Percentiles rank a stretch among this genome's conserved stretches.
Conservation (phyloP, 1,140 invertebrate genomes). For the Drosophila pruinosa region DNA sequence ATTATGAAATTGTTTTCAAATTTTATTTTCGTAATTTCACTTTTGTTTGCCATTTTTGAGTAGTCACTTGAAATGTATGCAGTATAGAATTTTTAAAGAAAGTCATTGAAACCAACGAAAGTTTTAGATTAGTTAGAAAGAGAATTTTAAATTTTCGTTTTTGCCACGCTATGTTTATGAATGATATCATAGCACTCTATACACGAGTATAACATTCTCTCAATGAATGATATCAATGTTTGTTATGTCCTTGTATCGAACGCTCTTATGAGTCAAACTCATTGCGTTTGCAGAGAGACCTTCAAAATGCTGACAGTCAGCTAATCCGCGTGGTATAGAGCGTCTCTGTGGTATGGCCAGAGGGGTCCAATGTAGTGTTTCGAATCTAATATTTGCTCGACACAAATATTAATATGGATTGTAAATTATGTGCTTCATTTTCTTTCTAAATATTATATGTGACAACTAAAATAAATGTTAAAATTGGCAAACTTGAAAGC, state of each 20-base stretch:
- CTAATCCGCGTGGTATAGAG: conserved; percentile 45
- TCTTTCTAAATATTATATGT: conserved; percentile 43
- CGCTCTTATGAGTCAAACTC: conserved; percentile 23
- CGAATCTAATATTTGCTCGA: conserved; percentile 36
- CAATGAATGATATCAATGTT: conserved; percentile 38
- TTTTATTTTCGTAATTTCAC: conserved; percentile 22
- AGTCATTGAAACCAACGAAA: neutral
- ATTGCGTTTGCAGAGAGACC: conserved; percentile 35
- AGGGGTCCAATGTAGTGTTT: conserved; percentile 13
- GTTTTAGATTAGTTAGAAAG: neutral
- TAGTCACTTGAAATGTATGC: conserved; percentile 39
- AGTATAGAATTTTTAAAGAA: conserved; percentile 7
- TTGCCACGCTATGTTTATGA: conserved; percentile 15
- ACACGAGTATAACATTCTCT: neutral
- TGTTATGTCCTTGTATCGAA: conserved; percentile 11
- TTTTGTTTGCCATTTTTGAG: conserved; percentile 1
- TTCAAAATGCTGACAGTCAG: conserved; percentile 61
- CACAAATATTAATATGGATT: conserved; percentile 46
- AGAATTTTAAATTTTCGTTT: neutral
- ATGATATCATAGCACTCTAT: conserved; percentile 24
- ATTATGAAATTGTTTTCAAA: conserved; percentile 16
- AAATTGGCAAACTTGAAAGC: conserved; percentile 40
- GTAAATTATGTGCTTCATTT: conserved; percentile 55
- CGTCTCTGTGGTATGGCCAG: neutral
- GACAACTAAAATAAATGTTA: conserved; percentile 58